Evolutionary conservation across 2,113 vertebrate species (phyloP), one percentile per base, ranked within the genome.

Genomic region (Nibea coibor): DNA sequence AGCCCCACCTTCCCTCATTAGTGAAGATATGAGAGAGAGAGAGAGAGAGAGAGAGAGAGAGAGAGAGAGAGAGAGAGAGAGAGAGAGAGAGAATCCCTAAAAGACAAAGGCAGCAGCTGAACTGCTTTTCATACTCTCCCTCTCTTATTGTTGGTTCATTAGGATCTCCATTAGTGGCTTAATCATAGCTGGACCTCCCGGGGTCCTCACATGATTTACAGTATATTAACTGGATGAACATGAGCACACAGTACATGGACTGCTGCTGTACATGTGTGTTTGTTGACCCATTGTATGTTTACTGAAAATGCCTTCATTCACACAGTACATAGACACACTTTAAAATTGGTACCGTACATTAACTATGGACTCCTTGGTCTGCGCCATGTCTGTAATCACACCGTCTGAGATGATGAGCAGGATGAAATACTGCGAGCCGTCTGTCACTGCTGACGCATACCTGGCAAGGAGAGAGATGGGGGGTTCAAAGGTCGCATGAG

Each of bases 361-460:
- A 59, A 99, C 97, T 28, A 99, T 99, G 70, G 97, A 97, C 91
- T 99, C 97, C 93, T 98, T 99, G 24, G 98, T 97, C 93, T 99
- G 97, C 56, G 97, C 98, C 98, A 99, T 99, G 90, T 99, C 98
- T 0, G 98, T 99, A 94, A 99, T 99, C 81, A 99, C 97, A 8
- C 98, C 98, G 43, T 99, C 98, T 0, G 98, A 99, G 89, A 99
- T 93, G 93, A 99, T 98, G 92, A 99, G 97, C 78, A 99, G 96
- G 89, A 99, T 95, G 93, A 98, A 99, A 90, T 99, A 99, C 93
- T 99, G 97, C 6, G 98, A 99, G 75, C 98, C 97, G 82, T 98
- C 97, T 75, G 96, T 97, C 84, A 98, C 94, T 0, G 97, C 97
- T 20, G 97, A 96, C 35, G 98, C 98, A 31, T 98, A 99, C 90